Evolutionary conservation across 2,888 invertebrate species (phyloP).

Genomic region (Platerodrilus igneus): DNA sequence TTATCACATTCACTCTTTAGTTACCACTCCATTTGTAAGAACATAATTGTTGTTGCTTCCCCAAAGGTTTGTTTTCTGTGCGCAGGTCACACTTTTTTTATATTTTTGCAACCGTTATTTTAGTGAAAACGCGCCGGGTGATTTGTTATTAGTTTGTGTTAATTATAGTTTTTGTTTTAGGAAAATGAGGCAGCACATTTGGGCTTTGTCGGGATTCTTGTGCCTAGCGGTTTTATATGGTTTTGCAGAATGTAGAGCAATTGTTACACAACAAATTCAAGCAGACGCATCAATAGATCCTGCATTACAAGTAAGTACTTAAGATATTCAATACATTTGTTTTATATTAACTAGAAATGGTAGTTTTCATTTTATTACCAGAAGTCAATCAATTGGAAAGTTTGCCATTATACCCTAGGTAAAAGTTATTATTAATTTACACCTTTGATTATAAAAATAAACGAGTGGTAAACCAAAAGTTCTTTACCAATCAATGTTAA

Average conservation of each 20-base stretch:
- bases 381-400: neutral
- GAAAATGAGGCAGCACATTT: slow-evolving; percentile 40
- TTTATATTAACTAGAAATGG: neutral
- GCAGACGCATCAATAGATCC: slow-evolving; percentile 26
- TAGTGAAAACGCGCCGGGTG: slow-evolving; percentile 3
- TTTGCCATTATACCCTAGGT: no score
- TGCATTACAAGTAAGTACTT: slow-evolving; percentile 29
- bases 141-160: neutral
- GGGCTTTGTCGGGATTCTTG: slow-evolving; percentile 33
- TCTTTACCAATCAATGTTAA: no score
- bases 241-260: slow-evolving; percentile 35
- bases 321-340: no score
- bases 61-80: neutral
- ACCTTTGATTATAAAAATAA: no score
- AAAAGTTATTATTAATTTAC: no score
- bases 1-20: slow-evolving; percentile 48
- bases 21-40: slow-evolving; percentile 45
- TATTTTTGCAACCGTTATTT: slow-evolving; percentile 8
- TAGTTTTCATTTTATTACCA: neutral
- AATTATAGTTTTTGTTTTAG: slow-evolving; percentile 31
- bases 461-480: no score
- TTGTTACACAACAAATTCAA: slow-evolving; percentile 37
- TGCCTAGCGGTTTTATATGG: slow-evolving; percentile 34
- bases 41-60: slow-evolving; percentile 5
- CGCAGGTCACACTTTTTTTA: slow-evolving; percentile 12